A percentile compares a stretch with the other conserved stretches of the same genome.
phyloP scores from a whole-genome alignment of 2,888 invertebrate genomes.

The Drosophila stalkeri region DNA sequence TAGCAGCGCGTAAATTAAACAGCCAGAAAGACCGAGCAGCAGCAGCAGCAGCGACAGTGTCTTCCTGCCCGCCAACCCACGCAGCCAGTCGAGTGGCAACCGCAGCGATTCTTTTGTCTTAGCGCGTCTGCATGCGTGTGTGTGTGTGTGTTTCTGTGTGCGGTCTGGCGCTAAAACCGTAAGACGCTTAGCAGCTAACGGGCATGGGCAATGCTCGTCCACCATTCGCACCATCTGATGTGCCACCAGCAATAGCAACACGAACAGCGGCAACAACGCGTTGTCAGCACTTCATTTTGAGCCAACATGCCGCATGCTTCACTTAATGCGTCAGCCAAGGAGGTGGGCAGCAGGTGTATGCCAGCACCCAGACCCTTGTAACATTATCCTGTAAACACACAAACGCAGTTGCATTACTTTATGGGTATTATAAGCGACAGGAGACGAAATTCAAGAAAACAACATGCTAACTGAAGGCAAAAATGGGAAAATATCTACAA shows the following conservation, averaged over 20 bases:
- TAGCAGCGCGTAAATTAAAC: conserved; percentile 82
- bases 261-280: conserved; percentile 46
- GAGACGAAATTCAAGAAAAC: conserved; percentile 23
- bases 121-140: not conserved
- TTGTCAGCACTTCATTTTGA: conserved; percentile 81
- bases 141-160: conserved; percentile 29
- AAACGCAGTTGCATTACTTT: conserved; percentile 51
- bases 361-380: conserved; percentile 1
- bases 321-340: conserved; percentile 67
- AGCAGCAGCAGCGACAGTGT: not conserved
- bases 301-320: conserved; percentile 74
- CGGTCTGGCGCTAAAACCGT: conserved; percentile 53
- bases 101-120: conserved; percentile 56
- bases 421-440: conserved; percentile 45
- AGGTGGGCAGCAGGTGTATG: conserved; percentile 24
- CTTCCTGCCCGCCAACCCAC: not conserved
- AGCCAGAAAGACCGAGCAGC: conserved; percentile 43
- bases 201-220: conserved; percentile 52
- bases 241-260: conserved; percentile 25
- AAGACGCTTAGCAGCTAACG: conserved; percentile 72
- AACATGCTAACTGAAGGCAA: not conserved
- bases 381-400: conserved; percentile 20
- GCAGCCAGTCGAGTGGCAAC: conserved; percentile 67
- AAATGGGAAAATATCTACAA: not conserved
- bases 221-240: conserved; percentile 61